A percentile compares a stretch with the other conserved stretches of the same genome.
Evolutionary conservation across 92 coral and sea anemone genomes (phyloP).

Genomic region (Actinostola sp.): DNA sequence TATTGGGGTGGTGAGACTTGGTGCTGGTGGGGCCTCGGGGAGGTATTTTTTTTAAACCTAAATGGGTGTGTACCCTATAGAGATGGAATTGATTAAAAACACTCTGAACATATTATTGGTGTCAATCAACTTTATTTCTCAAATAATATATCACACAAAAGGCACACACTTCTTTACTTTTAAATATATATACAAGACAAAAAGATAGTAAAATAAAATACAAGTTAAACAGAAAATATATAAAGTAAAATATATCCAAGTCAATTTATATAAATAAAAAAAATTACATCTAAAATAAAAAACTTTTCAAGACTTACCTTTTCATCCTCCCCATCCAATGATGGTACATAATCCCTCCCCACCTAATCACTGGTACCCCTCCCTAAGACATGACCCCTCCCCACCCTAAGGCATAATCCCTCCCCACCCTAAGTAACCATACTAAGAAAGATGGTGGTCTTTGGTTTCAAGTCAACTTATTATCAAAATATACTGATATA

Average conservation of each 20-base stretch:
- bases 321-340: too few relatives aligned
- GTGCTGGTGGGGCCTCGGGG: conserved; percentile 46
- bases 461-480: too few relatives aligned
- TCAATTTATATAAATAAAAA: background rate
- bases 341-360: background rate
- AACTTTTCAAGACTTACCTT: background rate
- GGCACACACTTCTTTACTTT: too few relatives aligned
- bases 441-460: background rate
- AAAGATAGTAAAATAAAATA: too few relatives aligned
- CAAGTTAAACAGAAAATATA: too few relatives aligned
- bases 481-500: too few relatives aligned
- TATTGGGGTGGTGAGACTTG: conserved; percentile 32
- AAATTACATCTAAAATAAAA: background rate
- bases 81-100: conserved; percentile 33
- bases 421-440: conserved; percentile 1
- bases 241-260: too few relatives aligned
- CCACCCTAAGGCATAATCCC: background rate
- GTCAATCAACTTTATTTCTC: background rate
- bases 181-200: too few relatives aligned
- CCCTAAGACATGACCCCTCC: background rate
- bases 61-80: conserved; percentile 34
- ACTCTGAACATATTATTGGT: background rate
- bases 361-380: too few relatives aligned
- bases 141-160: background rate
- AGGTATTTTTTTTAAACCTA: conserved; percentile 24